phyloP scores from a whole-genome alignment of 2,888 invertebrate genomes.

The Nephrotoma guestfalica region DNA sequence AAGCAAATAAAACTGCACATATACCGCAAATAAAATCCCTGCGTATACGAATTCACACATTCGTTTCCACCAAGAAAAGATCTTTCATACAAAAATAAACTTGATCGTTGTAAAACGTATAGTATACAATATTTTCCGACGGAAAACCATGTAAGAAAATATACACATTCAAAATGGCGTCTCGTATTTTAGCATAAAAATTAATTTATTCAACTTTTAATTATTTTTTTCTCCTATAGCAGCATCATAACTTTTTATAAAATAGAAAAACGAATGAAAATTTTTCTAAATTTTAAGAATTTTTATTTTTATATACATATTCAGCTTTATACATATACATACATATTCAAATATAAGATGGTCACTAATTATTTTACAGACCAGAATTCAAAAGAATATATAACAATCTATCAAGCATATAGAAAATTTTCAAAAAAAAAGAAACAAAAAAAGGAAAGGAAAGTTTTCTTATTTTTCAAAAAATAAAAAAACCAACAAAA shows the following conservation, averaged over 20 bases:
- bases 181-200: background rate
- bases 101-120: background rate
- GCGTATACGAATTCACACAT: background rate
- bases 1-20: background rate
- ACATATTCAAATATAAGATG: background rate
- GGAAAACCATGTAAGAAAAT: background rate
- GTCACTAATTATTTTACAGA: background rate
- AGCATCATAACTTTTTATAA: background rate
- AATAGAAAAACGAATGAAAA: background rate
- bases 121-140: background rate
- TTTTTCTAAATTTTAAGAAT: background rate
- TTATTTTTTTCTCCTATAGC: background rate
- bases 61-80: background rate
- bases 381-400: background rate
- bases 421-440: background rate
- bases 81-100: background rate
- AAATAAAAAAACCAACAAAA: background rate
- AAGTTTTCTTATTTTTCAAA: background rate
- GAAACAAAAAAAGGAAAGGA: background rate
- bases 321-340: background rate
- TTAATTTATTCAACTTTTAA: background rate
- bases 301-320: background rate
- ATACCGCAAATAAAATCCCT: background rate
- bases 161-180: background rate
- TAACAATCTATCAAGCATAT: background rate